Evolutionary conservation across 2,113 vertebrate genomes (phyloP), one percentile per base, ranked within the genome.

Genomic region (Gasterosteus nipponicus): DNA sequence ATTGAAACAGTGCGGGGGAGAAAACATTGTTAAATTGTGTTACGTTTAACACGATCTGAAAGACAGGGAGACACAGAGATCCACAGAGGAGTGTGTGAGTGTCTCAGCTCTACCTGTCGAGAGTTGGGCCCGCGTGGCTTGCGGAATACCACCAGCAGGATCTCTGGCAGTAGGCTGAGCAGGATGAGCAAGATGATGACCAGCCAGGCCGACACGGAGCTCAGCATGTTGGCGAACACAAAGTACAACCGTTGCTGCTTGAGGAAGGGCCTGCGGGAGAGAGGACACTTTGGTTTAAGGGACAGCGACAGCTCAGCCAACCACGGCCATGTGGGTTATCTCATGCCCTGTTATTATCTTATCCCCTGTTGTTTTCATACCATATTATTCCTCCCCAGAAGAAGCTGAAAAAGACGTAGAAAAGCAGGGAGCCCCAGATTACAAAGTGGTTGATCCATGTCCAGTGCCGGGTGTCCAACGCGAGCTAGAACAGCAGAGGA

Each of bases 341-440:
- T 10, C 9, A 59, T 67, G 31, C 3, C 9, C 3, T 26, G 3
- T 18, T 22, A 33, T 56, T 75, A 33, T 56, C 19, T 10, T 10
- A 59, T 67, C 26, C 3, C 9, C 3, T 26, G 3, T 19, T 22
- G 38, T 56, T 75, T 61, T 68, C 82, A 96, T 88, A 96, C 98
- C 98, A 99, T 92, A 99, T 97, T 89, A 99, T 95, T 91, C 97
- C 97, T 94, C 98, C 98, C 97, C 97, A 99, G 92, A 99, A 98
- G 92, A 99, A 98, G 9, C 98, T 99, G 95, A 99, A 99, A 93
- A 99, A 95, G 65, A 99, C 92, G 38, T 99, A 99, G 93, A 99
- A 99, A 73, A 95, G 94, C 89, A 99, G 92, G 59, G 98, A 99
- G 33, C 98, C 98, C 98, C 98, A 99, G 69, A 98, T 98, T 59